phyloP scores from a whole-genome alignment of 2,113 vertebrate species.

The Empidonax alnorum region DNA sequence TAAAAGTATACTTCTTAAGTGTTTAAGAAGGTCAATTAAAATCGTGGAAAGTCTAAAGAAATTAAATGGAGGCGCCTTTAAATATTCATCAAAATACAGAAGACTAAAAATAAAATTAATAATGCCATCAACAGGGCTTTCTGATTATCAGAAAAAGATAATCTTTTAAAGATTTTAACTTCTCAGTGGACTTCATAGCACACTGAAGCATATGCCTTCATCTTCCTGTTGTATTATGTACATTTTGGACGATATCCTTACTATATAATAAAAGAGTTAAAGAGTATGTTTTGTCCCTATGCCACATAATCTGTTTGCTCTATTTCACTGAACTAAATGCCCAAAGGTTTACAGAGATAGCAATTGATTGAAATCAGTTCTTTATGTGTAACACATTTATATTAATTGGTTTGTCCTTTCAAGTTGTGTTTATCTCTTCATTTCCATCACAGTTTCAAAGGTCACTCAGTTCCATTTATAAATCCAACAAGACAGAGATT shows the following conservation, averaged over 20 bases:
- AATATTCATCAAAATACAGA: not conserved
- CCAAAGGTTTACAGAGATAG: conserved; percentile 72
- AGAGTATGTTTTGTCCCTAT: conserved; percentile 13
- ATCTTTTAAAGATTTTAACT: not conserved
- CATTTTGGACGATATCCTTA: not conserved
- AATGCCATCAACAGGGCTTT: not conserved
- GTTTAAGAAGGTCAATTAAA: not conserved
- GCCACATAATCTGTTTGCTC: conserved; percentile 22
- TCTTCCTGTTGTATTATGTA: not conserved
- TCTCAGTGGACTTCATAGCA: not conserved
- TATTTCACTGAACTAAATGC: conserved; percentile 59
- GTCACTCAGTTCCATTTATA: conserved; percentile 94
- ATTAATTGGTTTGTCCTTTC: conserved; percentile 99
- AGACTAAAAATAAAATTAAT: not conserved
- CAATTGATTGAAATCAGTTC: conserved; percentile 79
- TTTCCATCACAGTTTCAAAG: conserved; percentile 94
- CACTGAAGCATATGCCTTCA: not conserved
- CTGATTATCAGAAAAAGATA: not conserved
- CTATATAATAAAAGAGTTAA: not conserved
- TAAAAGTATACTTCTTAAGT: not conserved
- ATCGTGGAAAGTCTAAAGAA: not conserved
- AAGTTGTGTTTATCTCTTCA: conserved; percentile 98
- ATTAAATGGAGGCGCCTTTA: not conserved
- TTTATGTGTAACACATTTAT: conserved; percentile 90
- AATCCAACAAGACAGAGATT: conserved; percentile 98